Percentiles rank a stretch among this genome's conserved stretches.
Evolutionary conservation across 2,113 vertebrate species (phyloP).

Genomic region (Platichthys flesus): DNA sequence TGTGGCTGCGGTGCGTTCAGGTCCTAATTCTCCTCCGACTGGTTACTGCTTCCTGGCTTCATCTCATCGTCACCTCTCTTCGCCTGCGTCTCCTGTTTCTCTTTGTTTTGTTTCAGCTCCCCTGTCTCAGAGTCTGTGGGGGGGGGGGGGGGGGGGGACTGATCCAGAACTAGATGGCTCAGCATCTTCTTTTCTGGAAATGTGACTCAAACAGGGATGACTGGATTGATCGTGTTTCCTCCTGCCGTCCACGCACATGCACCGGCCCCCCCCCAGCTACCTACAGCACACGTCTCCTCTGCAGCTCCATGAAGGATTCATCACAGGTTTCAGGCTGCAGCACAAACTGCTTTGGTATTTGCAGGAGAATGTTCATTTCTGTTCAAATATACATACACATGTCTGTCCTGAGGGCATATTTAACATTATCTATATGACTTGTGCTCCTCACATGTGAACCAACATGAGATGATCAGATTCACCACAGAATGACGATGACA

Average conservation of each 20-base stretch:
- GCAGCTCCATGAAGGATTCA: too few species aligned
- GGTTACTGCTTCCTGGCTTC: too few species aligned
- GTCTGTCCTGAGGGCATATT: not conserved
- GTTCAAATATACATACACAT: not conserved
- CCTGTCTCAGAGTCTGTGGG: not conserved
- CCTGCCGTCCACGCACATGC: not conserved
- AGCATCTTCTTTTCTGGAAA: conserved; percentile 11
- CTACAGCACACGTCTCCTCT: not conserved
- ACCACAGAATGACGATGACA: not conserved
- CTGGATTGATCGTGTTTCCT: conserved; percentile 5
- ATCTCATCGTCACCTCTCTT: too few species aligned
- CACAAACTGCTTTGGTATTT: too few species aligned
- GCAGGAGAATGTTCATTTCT: too few species aligned
- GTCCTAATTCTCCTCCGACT: too few species aligned
- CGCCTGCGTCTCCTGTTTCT: not conserved
- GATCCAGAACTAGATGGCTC: not conserved
- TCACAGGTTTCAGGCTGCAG: too few species aligned
- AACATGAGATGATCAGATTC: conserved; percentile 6
- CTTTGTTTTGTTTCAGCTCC: not conserved
- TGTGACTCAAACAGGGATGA: not conserved
- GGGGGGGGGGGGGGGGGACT: too few species aligned
- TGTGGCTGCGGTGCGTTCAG: not conserved
- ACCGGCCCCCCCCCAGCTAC: not conserved
- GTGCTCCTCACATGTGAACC: not conserved
- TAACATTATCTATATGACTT: not conserved